These are phyloP conservation scores for Metacarcinus magister DNA, from an alignment of 2,888 invertebrate species.

Conservation along the genomic window DNA sequence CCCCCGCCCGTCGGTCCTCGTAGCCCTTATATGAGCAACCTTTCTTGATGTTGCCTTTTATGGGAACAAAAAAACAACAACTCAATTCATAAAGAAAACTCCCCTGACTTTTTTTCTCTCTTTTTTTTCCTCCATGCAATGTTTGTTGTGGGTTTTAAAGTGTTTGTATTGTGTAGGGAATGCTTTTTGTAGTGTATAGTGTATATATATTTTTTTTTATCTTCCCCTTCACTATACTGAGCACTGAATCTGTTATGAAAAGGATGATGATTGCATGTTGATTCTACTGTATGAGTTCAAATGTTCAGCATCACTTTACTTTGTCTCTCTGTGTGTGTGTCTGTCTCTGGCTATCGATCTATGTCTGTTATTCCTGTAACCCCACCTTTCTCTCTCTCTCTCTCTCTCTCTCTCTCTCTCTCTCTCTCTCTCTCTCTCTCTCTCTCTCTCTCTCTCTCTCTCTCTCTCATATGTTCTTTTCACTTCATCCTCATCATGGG, in stretches of 20 bases:
- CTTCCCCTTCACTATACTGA: neutral
- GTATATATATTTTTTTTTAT: neutral
- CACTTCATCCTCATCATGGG: slow-evolving; percentile 40
- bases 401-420: slow-evolving; percentile 44
- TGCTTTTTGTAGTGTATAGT: neutral
- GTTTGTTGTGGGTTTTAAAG: neutral
- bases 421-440: slow-evolving; percentile 19
- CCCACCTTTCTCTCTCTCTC: slow-evolving; percentile 20
- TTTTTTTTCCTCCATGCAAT: neutral
- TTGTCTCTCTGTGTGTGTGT: neutral
- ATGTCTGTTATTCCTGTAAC: neutral
- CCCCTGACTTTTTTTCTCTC: neutral
- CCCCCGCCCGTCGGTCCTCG: neutral
- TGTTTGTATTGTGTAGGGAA: neutral
- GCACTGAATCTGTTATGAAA: neutral
- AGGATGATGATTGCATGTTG: neutral
- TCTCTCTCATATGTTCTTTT: slow-evolving; percentile 47
- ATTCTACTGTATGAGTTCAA: neutral
- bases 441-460: slow-evolving; percentile 60
- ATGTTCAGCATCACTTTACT: neutral
- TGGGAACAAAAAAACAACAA: neutral
- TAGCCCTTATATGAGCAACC: slow-evolving; percentile 49
- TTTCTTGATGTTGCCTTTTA: slow-evolving; percentile 1
- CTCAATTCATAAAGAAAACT: neutral
- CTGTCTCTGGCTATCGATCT: neutral